phyloP scores from a whole-genome alignment of 1,140 invertebrate species.

The Littorina saxatilis region DNA sequence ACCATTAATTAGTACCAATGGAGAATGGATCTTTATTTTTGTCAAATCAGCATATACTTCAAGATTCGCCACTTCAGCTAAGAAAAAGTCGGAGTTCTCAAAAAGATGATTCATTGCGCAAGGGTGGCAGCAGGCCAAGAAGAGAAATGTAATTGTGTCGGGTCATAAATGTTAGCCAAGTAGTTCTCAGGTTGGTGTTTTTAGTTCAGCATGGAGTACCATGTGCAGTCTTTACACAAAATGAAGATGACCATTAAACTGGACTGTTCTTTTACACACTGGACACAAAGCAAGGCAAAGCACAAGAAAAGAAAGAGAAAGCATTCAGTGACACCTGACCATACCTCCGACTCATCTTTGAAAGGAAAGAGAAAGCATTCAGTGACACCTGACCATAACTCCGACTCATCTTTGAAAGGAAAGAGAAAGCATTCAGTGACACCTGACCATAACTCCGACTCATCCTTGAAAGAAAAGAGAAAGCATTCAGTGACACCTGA shows the following conservation, averaged over 20 bases:
- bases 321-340: neutral
- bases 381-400: neutral
- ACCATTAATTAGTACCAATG: no score
- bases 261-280: neutral
- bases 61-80: no score
- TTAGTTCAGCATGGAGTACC: neutral
- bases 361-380: neutral
- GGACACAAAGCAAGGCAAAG: neutral
- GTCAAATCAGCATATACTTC: no score
- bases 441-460: neutral
- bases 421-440: neutral
- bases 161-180: neutral
- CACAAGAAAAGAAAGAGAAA: no score
- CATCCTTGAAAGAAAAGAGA: neutral
- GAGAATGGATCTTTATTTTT: no score
- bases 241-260: conserved; percentile 2
- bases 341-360: no score
- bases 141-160: neutral
- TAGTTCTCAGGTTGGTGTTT: neutral
- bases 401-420: neutral
- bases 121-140: neutral
- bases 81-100: neutral
- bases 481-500: neutral
- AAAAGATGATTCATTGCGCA: neutral
- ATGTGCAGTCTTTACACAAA: neutral